These are phyloP conservation scores for Gandaritis pyraliata DNA, from an alignment of 2,888 invertebrate species.

Conservation along the genomic window DNA sequence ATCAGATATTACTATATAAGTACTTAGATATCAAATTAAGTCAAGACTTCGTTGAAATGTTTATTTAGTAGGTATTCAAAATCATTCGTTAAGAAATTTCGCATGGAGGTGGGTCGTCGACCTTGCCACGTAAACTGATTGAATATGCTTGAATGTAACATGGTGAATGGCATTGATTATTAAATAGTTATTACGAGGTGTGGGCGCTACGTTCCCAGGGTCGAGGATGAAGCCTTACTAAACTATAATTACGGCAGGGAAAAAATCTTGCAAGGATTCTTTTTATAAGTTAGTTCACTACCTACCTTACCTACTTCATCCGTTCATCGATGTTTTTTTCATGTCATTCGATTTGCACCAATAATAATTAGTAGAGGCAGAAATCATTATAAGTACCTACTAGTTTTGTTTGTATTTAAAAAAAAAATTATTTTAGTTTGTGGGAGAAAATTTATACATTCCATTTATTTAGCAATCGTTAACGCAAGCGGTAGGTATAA, in stretches of 20 bases:
- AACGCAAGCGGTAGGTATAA: not conserved
- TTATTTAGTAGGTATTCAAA: conserved; percentile 6
- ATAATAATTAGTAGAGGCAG: too few species aligned
- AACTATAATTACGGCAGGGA: conserved; percentile 22
- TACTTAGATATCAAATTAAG: too few species aligned
- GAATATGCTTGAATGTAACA: conserved; percentile 45
- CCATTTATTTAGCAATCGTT: too few species aligned
- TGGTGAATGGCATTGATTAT: conserved; percentile 22
- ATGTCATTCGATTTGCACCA: too few species aligned
- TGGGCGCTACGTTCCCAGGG: conserved; percentile 35
- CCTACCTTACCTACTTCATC: not conserved
- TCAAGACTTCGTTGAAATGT: not conserved
- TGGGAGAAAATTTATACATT: too few species aligned
- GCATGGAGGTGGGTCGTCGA: conserved; percentile 51
- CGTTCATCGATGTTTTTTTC: too few species aligned
- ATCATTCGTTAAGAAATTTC: conserved; percentile 36
- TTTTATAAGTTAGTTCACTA: conserved; percentile 5
- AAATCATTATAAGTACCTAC: too few species aligned
- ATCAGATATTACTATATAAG: too few species aligned
- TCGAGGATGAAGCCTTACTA: conserved; percentile 37
- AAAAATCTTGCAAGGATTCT: conserved; percentile 35
- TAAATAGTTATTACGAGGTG: conserved; percentile 18
- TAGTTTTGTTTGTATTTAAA: too few species aligned
- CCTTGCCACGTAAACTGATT: conserved; percentile 50
- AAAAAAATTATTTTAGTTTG: too few species aligned